Percentiles rank a stretch among this genome's conserved stretches.
Evolutionary conservation across 2,888 invertebrate species (phyloP).

Genomic region (Thereva nobilitata): DNA sequence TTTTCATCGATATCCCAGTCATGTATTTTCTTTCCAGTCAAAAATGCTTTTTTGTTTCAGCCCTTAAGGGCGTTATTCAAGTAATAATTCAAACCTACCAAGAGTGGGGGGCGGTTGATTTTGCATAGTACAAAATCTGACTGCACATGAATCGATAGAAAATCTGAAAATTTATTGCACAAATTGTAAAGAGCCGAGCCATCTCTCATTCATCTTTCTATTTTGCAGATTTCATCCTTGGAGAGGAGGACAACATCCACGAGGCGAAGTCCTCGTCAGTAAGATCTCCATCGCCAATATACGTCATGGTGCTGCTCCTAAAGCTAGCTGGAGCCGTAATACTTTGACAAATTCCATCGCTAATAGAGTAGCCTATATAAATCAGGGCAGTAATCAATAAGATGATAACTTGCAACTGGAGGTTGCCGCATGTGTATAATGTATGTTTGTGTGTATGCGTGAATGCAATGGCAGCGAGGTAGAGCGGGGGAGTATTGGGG

Average conservation of each 20-base stretch:
- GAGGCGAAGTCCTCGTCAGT: slow-evolving; percentile 46
- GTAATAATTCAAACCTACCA: slow-evolving; percentile 18
- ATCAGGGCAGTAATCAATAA: slow-evolving; percentile 32
- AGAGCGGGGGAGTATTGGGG: too few relatives aligned
- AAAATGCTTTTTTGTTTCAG: background rate
- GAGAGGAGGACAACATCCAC: slow-evolving; percentile 46
- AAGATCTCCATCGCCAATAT: slow-evolving; percentile 3
- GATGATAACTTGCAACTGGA: slow-evolving; percentile 27
- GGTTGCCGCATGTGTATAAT: background rate
- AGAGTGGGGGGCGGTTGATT: slow-evolving; percentile 9
- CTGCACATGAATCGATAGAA: slow-evolving; percentile 22
- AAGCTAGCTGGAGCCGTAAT: slow-evolving; percentile 15
- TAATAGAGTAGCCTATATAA: slow-evolving; percentile 33
- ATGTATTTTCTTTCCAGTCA: slow-evolving; percentile 6
- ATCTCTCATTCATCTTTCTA: slow-evolving; percentile 34
- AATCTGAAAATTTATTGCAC: slow-evolving; percentile 29
- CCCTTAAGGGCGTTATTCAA: slow-evolving; percentile 19
- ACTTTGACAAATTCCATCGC: slow-evolving; percentile 36
- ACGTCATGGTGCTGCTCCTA: slow-evolving; percentile 17
- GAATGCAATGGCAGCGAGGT: too few relatives aligned
- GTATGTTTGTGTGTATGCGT: too few relatives aligned
- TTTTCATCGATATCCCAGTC: background rate
- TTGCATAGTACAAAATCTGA: slow-evolving; percentile 11
- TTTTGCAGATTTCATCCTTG: slow-evolving; percentile 47
- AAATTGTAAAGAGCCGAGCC: slow-evolving; percentile 19